A percentile compares a stretch with the other conserved stretches of the same genome.
phyloP scores from a whole-genome alignment of 2,888 invertebrate species.

The Malachius bipustulatus region DNA sequence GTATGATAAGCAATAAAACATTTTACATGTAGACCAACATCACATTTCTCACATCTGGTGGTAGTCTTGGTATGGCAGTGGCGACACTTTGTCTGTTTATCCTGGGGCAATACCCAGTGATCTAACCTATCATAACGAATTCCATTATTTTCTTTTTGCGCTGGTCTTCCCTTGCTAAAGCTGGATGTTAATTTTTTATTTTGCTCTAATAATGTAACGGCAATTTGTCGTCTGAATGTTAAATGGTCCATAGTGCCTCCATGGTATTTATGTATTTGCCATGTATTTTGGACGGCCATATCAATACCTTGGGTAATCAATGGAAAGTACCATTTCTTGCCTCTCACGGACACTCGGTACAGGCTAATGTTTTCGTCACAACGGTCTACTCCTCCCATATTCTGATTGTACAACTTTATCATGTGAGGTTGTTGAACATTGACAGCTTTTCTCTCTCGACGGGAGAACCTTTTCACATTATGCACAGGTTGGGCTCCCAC shows the following conservation, averaged over 20 bases:
- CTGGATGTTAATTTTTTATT: conserved; percentile 9
- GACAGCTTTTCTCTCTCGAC: conserved; percentile 15
- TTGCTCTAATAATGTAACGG: conserved; percentile 6
- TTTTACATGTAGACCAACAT: conserved; percentile 1
- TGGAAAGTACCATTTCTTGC: conserved; percentile 10
- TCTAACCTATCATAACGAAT: conserved; percentile 8
- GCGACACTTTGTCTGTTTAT: conserved; percentile 1
- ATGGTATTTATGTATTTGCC: conserved; percentile 10
- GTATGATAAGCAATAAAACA: conserved; percentile 2
- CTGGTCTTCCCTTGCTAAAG: conserved; percentile 9
- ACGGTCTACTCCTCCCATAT: conserved; percentile 18
- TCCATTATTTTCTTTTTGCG: background rate
- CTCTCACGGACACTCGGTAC: conserved; percentile 6
- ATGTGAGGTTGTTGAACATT: conserved; percentile 18
- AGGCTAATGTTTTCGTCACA: conserved; percentile 8
- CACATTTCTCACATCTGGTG: conserved; percentile 5
- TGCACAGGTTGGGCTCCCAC: conserved; percentile 6
- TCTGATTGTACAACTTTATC: conserved; percentile 18
- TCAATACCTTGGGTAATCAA: conserved; percentile 6
- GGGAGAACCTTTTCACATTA: conserved; percentile 12
- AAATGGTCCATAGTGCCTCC: conserved; percentile 10
- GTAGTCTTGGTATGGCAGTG: conserved; percentile 5
- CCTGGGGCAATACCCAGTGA: conserved; percentile 8
- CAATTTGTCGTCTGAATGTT: conserved; percentile 7
- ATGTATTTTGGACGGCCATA: conserved; percentile 9